Evolutionary conservation across 2,888 invertebrate genomes (phyloP).

Genomic region (Polydrusus cervinus): DNA sequence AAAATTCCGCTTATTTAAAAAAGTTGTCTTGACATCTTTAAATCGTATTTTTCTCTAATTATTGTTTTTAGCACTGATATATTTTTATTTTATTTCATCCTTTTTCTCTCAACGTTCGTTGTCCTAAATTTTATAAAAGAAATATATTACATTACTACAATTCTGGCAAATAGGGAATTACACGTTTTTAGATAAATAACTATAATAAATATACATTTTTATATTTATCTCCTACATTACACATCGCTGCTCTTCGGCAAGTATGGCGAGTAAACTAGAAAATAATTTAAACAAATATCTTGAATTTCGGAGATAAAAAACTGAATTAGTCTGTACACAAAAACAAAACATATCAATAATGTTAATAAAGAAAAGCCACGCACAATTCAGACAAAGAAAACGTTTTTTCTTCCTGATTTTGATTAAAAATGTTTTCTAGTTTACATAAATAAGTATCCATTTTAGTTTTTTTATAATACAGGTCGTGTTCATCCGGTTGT

Average conservation of each 20-base stretch:
- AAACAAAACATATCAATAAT: too few relatives aligned
- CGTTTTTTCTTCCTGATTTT: too few relatives aligned
- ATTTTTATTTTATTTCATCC: background rate
- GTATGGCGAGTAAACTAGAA: constrained; percentile 14
- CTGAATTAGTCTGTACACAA: too few relatives aligned
- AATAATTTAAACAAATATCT: background rate
- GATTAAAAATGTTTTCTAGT: background rate
- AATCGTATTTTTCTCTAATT: too few relatives aligned
- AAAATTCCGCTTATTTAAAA: too few relatives aligned
- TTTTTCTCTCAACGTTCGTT: too few relatives aligned
- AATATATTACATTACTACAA: background rate
- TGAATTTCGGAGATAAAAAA: background rate
- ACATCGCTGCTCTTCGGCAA: background rate
- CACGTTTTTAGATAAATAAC: constrained; percentile 7
- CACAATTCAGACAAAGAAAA: too few relatives aligned
- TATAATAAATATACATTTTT: constrained; percentile 26
- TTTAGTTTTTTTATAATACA: background rate
- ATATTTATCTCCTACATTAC: constrained; percentile 15
- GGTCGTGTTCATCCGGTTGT: constrained; percentile 10
- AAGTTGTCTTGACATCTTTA: too few relatives aligned
- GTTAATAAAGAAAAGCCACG: too few relatives aligned
- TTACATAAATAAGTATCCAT: background rate
- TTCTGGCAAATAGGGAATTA: background rate
- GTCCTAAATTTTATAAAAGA: background rate
- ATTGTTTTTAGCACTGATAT: background rate